A percentile compares a stretch with the other conserved stretches of the same genome.
phyloP scores from a whole-genome alignment of 2,113 vertebrate species.

The Aspiorhynchus laticeps region DNA sequence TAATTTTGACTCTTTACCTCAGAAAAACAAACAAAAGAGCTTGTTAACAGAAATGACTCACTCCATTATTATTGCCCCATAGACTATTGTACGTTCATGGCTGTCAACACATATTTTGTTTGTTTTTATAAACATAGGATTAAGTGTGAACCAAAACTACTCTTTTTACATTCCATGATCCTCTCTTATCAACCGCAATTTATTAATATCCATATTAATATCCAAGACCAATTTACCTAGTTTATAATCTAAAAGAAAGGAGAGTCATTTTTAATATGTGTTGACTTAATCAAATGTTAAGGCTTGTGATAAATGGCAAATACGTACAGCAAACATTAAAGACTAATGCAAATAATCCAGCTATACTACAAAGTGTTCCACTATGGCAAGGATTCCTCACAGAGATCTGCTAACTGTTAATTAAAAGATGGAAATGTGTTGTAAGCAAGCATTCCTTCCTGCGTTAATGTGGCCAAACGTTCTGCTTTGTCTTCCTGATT shows the following conservation, averaged over 20 bases:
- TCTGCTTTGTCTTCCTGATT: slow-evolving; percentile 42
- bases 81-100: neutral
- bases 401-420: neutral
- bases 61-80: neutral
- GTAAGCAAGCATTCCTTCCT: slow-evolving; percentile 13
- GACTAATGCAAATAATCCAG: slow-evolving; percentile 10
- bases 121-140: neutral
- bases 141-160: neutral
- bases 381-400: neutral
- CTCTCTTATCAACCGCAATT: neutral
- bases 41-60: slow-evolving; percentile 7
- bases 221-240: neutral
- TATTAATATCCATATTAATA: neutral
- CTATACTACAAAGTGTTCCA: neutral
- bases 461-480: slow-evolving; percentile 19
- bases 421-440: slow-evolving; percentile 27
- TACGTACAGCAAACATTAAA: neutral
- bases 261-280: neutral
- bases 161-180: neutral
- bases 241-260: neutral
- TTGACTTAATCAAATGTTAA: neutral
- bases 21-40: slow-evolving; percentile 13
- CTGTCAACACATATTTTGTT: neutral
- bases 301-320: neutral
- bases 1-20: neutral